Percentiles rank a stretch among this genome's conserved stretches.
Conservation (phyloP, 2,888 invertebrate species). For the Dromius quadrimaculatus region DNA sequence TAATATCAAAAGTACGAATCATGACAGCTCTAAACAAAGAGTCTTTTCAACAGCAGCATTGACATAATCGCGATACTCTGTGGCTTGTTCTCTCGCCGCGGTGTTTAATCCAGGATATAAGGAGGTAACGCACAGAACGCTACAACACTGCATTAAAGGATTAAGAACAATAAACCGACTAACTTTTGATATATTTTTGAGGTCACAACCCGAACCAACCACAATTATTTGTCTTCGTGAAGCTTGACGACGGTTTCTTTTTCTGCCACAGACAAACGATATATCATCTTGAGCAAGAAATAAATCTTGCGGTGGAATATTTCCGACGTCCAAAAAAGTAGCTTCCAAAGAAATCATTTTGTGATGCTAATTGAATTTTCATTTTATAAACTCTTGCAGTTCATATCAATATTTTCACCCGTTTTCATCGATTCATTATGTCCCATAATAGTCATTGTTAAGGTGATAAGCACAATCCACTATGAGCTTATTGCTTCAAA, state of each 20-base stretch:
- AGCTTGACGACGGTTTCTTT: slow-evolving; percentile 33
- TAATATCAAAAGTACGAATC: no score
- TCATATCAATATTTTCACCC: no score
- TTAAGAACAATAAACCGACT: slow-evolving; percentile 48
- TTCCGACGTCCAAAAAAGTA: neutral
- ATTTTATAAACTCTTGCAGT: no score
- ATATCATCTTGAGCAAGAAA: slow-evolving; percentile 38
- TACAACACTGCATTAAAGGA: slow-evolving; percentile 43
- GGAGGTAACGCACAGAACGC: slow-evolving; percentile 39
- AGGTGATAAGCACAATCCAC: no score
- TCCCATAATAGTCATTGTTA: no score
- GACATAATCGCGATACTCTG: neutral
- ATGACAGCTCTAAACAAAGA: no score
- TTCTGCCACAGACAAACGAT: slow-evolving; percentile 30
- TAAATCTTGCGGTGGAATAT: slow-evolving; percentile 46
- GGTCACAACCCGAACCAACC: slow-evolving; percentile 19
- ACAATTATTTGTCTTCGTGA: slow-evolving; percentile 48
- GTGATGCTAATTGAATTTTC: no score
- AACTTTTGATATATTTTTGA: slow-evolving; percentile 51
- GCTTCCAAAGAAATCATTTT: no score
- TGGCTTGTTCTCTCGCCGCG: no score
- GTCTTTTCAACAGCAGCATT: neutral
- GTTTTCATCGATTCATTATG: no score
- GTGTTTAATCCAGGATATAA: slow-evolving; percentile 16
- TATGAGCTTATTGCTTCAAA: no score